Conservation (phyloP, 2,797 vertebrate genomes). For the Sebastes wilsoni region DNA sequence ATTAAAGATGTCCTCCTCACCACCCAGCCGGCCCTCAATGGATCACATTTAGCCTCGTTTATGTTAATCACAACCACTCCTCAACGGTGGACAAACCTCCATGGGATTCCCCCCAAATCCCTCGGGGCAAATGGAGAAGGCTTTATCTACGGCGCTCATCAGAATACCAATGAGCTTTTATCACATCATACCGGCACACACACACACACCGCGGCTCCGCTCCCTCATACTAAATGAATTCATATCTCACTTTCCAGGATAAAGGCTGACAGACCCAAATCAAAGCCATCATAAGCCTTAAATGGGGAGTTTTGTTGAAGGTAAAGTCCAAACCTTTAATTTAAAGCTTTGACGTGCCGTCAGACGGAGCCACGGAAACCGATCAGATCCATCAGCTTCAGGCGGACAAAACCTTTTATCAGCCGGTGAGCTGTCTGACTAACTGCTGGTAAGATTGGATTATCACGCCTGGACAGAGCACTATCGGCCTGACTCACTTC, state of each 20-base stretch:
- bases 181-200: conserved; percentile 18
- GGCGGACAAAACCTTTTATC: conserved; percentile 55
- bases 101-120: conserved; percentile 44
- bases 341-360: conserved; percentile 33
- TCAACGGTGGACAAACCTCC: conserved; percentile 29
- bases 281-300: conserved; percentile 31
- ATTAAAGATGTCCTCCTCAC: conserved; percentile 47
- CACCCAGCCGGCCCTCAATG: background rate
- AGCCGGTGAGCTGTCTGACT: conserved; percentile 42
- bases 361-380: conserved; percentile 15
- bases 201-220: background rate
- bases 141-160: conserved; percentile 52
- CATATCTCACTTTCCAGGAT: conserved; percentile 32
- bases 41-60: conserved; percentile 55
- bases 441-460: conserved; percentile 53
- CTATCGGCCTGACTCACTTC: conserved; percentile 14
- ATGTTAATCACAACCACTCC: conserved; percentile 55
- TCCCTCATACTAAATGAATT: conserved; percentile 25
- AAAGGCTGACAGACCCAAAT: conserved; percentile 45
- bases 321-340: conserved; percentile 32
- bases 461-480: conserved; percentile 48
- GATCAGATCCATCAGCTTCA: conserved; percentile 59
- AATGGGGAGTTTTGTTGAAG: conserved; percentile 37
- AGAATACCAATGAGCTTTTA: conserved; percentile 66
- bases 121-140: conserved; percentile 38